Conservation (phyloP, 2,113 vertebrate genomes). For the Carassius gibelio region DNA sequence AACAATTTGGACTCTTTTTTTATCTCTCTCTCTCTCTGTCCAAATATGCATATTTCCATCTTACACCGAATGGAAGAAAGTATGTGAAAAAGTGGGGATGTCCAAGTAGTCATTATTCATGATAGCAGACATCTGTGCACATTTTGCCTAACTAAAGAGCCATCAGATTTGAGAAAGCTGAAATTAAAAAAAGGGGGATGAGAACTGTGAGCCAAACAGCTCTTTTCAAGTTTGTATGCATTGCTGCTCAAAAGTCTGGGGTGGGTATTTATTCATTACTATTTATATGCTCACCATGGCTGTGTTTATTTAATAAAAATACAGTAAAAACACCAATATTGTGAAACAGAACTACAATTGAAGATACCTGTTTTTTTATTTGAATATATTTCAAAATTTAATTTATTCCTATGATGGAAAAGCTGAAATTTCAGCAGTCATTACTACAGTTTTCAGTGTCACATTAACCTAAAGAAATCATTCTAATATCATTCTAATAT, state of each 20-base stretch:
- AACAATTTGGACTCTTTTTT: not conserved
- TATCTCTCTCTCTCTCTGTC: not conserved
- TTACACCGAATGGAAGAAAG: not conserved
- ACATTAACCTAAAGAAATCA: no score
- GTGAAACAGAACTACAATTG: not conserved
- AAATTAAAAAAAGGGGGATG: not conserved
- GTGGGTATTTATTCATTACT: not conserved
- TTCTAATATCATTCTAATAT: no score
- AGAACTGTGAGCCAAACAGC: not conserved
- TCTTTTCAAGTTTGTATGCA: not conserved
- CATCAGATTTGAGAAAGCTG: not conserved
- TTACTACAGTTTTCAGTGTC: no score
- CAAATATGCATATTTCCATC: not conserved
- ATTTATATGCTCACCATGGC: not conserved
- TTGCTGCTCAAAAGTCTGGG: not conserved
- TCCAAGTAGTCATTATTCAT: not conserved
- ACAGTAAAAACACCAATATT: not conserved
- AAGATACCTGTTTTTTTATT: not conserved
- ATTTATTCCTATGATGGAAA: no score
- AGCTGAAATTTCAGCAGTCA: no score
- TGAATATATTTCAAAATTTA: not conserved
- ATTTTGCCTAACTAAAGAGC: constrained; percentile 1
- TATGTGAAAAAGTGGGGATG: not conserved
- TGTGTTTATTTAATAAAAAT: not conserved
- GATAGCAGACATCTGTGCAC: constrained; percentile 5